Evolutionary conservation across 2,797 vertebrate genomes (phyloP), one percentile per base, ranked within the genome.

Genomic region (Micrastur ruficollis): DNA sequence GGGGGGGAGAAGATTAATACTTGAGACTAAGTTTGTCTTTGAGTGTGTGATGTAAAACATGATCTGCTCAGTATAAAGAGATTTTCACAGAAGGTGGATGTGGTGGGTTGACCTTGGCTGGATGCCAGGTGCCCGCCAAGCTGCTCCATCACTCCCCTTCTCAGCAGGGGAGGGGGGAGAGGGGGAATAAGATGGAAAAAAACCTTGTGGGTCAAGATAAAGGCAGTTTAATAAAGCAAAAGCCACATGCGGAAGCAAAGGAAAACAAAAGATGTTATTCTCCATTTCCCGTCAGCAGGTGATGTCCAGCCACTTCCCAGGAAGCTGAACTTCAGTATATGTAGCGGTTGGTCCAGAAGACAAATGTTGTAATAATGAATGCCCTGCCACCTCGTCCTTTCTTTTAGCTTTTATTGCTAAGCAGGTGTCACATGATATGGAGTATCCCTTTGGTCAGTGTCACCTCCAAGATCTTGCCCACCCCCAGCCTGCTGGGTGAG

Each of bases 231-330:
- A 38, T 68, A 38, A 84, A 78, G 38, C 8, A 63, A 68, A 83
- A 79, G 2, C 23, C n/a, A 6, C 18, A 4, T 6, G 4, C 8
- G 6, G 25, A 68, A 78, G n/a, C 87, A 40, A 86, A 88, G 19
- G 40, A 86, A 55, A 59, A 23, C 13, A 46, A 22, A 53, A 55
- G n/a, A 55, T 58, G 42, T 67, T 49, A 14, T 38, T 59, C 23
- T 42, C 13, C 31, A 4, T 9, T 75, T 91, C 47, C 22, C 12
- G 29, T 72, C 72, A 58, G 32, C 21, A 46, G 22, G 13, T 1
- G 0, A n/a, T 50, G 55, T 49, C 55, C 14, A 36, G 8, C 36
- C 40, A 5, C 29, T 70, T 78, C 31, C 34, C 0, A 0, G 27
- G 14, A 76, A 73, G 14, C 4, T 66, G 31, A 7, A 8, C 56